Percentiles rank a stretch among this genome's conserved stretches.
phyloP scores from a whole-genome alignment of 2,797 vertebrate species.

The Lepilemur ruficaudatus region DNA sequence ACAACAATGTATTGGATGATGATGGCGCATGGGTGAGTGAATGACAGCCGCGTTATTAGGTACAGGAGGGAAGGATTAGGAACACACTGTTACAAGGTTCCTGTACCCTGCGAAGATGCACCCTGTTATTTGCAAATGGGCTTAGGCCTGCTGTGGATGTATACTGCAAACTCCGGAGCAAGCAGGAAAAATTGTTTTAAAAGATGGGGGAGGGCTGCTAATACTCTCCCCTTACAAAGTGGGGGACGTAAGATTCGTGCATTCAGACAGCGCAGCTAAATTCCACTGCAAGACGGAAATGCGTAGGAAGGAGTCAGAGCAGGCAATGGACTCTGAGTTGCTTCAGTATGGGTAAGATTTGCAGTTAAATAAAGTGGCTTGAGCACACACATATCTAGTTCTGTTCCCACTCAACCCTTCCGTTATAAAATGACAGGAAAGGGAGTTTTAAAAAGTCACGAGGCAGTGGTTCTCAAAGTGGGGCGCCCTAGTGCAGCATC shows the following conservation, averaged over 20 bases:
- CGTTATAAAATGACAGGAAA: not conserved
- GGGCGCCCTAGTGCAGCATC: not conserved
- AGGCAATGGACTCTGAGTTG: not conserved
- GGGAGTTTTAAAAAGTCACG: not conserved
- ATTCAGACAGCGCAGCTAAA: no score
- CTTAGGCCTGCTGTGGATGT: not conserved
- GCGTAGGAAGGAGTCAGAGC: not conserved
- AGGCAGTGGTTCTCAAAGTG: not conserved
- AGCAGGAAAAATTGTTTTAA: not conserved
- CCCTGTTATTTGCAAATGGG: fast-evolving
- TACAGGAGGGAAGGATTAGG: not conserved
- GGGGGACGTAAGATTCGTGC: no score
- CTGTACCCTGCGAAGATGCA: not conserved
- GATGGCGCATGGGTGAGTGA: not conserved
- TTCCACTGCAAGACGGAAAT: not conserved
- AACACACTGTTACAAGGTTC: not conserved
- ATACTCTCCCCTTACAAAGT: not conserved
- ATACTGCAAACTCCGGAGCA: not conserved
- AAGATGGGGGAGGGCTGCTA: no score
- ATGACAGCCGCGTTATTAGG: fast-evolving
- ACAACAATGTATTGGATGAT: not conserved
- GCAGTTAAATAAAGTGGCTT: not conserved
- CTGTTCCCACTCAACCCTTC: not conserved
- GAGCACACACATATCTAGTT: not conserved
- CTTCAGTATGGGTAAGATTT: not conserved